Evolutionary conservation across 2,888 invertebrate species (phyloP), one percentile per base, ranked within the genome.

Genomic region (Xylota sylvarum): DNA sequence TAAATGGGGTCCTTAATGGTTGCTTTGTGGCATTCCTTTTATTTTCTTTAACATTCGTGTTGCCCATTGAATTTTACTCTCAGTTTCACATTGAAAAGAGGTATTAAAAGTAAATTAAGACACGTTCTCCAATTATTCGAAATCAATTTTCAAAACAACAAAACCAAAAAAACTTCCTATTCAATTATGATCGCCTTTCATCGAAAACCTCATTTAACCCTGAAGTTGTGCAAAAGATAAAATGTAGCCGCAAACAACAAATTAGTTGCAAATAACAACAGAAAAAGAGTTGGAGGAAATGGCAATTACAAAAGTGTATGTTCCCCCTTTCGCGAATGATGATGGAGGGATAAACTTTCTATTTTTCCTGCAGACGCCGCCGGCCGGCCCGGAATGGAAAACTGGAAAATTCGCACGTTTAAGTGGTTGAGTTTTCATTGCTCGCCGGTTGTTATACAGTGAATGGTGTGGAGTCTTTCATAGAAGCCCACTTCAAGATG

Each of bases 381-480:
- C 64, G 40, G 40, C 65, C 50, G 65, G 70, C 73, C 80, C 65
- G 50, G 64, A 12, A 32, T 17, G 35, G n/a, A n/a, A 14, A 69
- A 81, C 62, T 62, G 62, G 76, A 69, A 76, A 81, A 81, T 76
- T 81, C 76, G 69, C 76, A 64, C 69, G 23, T 67, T 69, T 55
- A 69, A 67, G 40, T 55, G 67, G 62, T 74, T 52, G 43, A 43
- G 60, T 67, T 81, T 65, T 46, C 65, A 70, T 37, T 69, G 48
- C 27, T 14, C 48, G 65, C 17, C 43, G 46, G 17, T 67, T 43
- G 30, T 70, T 65, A 12, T 50, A 50, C 30, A 64, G 37, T 43
- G 55, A 64, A 82, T 48, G 72, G 48, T 19, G 6, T 19, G n/a
- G 40, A 10, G 17, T n/a, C 64, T 55, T 64, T 1, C 60, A n/a